Conservation (phyloP, 2,797 vertebrate genomes). For the Cygnus olor region DNA sequence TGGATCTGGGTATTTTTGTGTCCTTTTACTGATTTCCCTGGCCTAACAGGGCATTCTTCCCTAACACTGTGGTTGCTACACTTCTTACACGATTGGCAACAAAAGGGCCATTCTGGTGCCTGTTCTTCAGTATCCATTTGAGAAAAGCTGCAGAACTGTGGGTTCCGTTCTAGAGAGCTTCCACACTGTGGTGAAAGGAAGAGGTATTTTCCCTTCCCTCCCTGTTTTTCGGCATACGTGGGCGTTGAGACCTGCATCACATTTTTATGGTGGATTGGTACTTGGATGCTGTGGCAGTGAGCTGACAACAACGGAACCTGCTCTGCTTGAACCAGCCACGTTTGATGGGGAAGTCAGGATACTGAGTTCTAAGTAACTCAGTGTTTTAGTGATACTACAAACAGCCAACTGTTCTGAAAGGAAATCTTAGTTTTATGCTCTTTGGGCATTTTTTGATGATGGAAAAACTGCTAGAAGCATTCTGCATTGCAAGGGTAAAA, state of each 20-base stretch:
- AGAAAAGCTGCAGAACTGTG: not conserved
- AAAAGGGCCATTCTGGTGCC: accelerated
- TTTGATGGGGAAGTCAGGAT: not conserved
- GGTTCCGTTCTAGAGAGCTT: not conserved
- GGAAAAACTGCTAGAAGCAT: not conserved
- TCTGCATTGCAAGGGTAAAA: not conserved
- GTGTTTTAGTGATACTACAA: not conserved
- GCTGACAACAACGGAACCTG: not conserved
- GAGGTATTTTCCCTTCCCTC: not conserved
- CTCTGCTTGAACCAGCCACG: not conserved
- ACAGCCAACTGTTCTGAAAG: not conserved
- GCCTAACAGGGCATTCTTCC: not conserved
- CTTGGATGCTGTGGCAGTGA: not conserved
- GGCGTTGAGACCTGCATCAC: accelerated
- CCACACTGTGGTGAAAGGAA: not conserved
- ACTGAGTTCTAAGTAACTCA: not conserved
- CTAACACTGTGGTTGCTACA: not conserved
- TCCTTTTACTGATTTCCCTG: constrained; percentile 2
- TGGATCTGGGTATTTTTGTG: constrained; percentile 20
- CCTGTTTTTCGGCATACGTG: not conserved
- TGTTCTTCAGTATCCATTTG: not conserved
- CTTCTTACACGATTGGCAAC: not conserved
- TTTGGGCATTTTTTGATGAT: not conserved
- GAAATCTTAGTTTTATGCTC: not conserved
- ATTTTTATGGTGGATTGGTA: not conserved